These are phyloP conservation scores for Charaxes varanes DNA, from an alignment of 1,140 invertebrate species.

Conservation along the genomic window DNA sequence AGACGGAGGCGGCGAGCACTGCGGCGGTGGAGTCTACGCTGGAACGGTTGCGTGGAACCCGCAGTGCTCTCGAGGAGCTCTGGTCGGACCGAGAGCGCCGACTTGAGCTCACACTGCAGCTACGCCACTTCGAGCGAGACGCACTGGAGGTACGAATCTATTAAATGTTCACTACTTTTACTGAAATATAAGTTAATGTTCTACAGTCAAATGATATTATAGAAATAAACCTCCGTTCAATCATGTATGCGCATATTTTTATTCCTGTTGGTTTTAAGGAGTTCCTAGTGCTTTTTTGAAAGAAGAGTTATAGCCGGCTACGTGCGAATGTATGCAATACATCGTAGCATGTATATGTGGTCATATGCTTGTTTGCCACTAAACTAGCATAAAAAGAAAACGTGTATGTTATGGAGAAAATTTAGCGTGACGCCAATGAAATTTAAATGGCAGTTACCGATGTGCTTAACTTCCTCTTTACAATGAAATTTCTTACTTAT, in stretches of 20 bases:
- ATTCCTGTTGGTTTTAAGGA: too few species aligned
- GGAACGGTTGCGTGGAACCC: constrained; percentile 88
- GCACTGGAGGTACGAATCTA: constrained; percentile 88
- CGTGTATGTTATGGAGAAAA: not conserved
- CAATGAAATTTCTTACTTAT: constrained; percentile 5
- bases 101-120: constrained; percentile 92
- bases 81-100: constrained; percentile 93
- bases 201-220: too few species aligned
- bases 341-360: too few species aligned
- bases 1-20: constrained; percentile 81
- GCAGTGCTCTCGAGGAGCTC: constrained; percentile 92
- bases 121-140: constrained; percentile 95
- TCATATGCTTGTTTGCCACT: too few species aligned
- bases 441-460: constrained; percentile 1
- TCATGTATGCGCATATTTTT: too few species aligned
- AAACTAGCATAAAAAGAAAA: too few species aligned
- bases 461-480: not conserved
- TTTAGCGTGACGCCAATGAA: not conserved
- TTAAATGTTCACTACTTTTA: too few species aligned
- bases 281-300: too few species aligned
- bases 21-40: constrained; percentile 91
- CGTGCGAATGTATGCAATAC: too few species aligned
- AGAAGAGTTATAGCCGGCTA: too few species aligned
- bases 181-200: too few species aligned
- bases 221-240: too few species aligned